phyloP scores from a whole-genome alignment of 2,888 invertebrate genomes.

The Gortyna flavago region DNA sequence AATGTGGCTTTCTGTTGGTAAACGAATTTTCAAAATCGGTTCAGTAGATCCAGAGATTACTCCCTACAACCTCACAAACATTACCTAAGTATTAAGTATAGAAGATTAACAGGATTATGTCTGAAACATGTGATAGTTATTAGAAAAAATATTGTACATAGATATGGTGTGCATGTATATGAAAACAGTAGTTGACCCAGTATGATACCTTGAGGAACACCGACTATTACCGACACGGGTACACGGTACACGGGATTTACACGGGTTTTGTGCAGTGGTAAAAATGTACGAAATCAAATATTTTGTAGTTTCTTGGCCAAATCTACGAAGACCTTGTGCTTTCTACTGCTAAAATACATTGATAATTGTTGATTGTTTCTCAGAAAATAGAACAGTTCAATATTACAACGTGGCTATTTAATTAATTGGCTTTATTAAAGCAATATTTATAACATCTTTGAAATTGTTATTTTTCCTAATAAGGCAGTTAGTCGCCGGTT shows the following conservation, averaged over 20 bases:
- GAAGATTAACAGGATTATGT: background rate
- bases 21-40: no score
- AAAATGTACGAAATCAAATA: background rate
- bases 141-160: background rate
- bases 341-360: background rate
- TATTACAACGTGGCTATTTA: background rate
- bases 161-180: background rate
- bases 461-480: slow-evolving; percentile 23
- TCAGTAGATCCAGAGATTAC: no score
- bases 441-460: slow-evolving; percentile 11
- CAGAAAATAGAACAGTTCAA: background rate
- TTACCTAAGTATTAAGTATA: no score
- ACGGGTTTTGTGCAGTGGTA: background rate
- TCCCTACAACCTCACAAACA: no score
- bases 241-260: no score
- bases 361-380: background rate
- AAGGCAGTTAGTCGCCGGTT: slow-evolving; percentile 19
- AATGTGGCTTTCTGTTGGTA: no score
- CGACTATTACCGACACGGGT: background rate
- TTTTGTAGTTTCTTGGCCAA: background rate
- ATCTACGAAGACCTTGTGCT: background rate
- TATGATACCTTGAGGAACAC: background rate
- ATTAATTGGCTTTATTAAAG: slow-evolving; percentile 6
- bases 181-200: background rate
- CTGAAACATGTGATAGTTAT: background rate